A percentile compares a stretch with the other conserved stretches of the same genome.
Evolutionary conservation across 2,888 invertebrate genomes (phyloP).

Genomic region (Lepidonotus clava): DNA sequence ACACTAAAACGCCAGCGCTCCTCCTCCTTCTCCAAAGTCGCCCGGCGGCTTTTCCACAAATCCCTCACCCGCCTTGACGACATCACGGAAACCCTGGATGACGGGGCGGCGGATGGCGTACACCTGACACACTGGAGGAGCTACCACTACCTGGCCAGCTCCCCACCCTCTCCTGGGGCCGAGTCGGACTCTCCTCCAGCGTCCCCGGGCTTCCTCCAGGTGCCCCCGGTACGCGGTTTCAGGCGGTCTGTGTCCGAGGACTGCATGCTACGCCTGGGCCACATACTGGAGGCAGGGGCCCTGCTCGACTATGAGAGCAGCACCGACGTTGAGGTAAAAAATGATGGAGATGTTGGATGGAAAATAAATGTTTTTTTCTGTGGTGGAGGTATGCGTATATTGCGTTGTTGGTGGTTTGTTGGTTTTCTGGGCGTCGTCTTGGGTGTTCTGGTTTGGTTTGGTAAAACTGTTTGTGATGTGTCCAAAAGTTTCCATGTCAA

Average conservation of each 20-base stretch:
- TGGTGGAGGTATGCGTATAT: too few species aligned
- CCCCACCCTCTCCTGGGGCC: neutral
- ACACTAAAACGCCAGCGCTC: slow-evolving; percentile 30
- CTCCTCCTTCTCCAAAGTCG: slow-evolving; percentile 35
- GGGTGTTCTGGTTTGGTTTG: too few species aligned
- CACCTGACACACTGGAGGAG: slow-evolving; percentile 50
- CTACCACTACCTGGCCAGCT: slow-evolving; percentile 27
- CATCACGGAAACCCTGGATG: slow-evolving; percentile 16
- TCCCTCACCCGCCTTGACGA: slow-evolving; percentile 39
- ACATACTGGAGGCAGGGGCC: slow-evolving; percentile 7
- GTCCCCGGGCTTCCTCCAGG: slow-evolving; percentile 23
- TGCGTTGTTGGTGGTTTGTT: too few species aligned
- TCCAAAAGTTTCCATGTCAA: too few species aligned
- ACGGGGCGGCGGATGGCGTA: neutral
- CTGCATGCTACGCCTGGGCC: slow-evolving; percentile 28
- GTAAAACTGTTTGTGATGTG: too few species aligned
- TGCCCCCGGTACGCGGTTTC: slow-evolving; percentile 12
- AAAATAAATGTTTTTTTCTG: too few species aligned
- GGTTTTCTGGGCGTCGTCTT: too few species aligned
- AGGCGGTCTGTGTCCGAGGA: slow-evolving; percentile 45
- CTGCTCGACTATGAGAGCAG: slow-evolving; percentile 40
- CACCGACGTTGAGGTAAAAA: slow-evolving; percentile 19
- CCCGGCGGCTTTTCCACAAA: slow-evolving; percentile 30
- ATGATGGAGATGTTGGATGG: too few species aligned
- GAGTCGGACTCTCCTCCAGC: neutral